Evolutionary conservation across 1,140 invertebrate genomes (phyloP), one percentile per base, ranked within the genome.

Genomic region (Anoplolepis gracilipes): DNA sequence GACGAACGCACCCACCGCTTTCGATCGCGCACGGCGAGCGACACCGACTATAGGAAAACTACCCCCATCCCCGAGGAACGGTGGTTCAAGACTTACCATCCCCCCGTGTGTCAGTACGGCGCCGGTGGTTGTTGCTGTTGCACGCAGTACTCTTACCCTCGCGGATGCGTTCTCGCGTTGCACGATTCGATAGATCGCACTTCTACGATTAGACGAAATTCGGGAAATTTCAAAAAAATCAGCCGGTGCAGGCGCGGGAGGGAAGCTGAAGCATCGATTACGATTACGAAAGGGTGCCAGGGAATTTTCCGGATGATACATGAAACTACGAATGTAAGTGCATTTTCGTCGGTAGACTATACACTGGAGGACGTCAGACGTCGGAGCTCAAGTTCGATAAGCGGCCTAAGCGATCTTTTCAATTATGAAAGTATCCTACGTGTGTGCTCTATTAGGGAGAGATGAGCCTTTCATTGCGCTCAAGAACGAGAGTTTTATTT

Each of bases 291-390:
- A 59, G 57, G 33, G 39, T 65, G 57, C 39, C 28, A 73, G 59
- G 16, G n/a, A 72, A n/a, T 85, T 16, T 67, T 88, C 79, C 78
- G 49, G 85, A 78, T 49, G 53, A 88, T 88, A 73, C 49, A 88
- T 88, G 84, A 88, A 69, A 86, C 70, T 86, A 67, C 88, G 88
- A 89, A 89, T 89, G 88, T 89, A 88, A 89, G 88, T 86, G 59
- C n/a, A 25, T 19, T 55, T 49, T 36, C n/a, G 53, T 59, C 77
- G 53, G 19, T n/a, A 0, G 19, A 19, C 78, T 82, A 73, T 82
- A 82, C 53, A 33, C 53, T 72, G 3, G 25, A 10, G 13, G 46
- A 73, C 78, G 53, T 81, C 42, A 69, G 19, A 59, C 36, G 78
- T 72, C 46, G 65, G 25, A 36, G n/a, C 33, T 82, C n/a, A 59